Evolutionary conservation across 2,113 vertebrate genomes (phyloP).

Genomic region (Nipponia nippon): DNA sequence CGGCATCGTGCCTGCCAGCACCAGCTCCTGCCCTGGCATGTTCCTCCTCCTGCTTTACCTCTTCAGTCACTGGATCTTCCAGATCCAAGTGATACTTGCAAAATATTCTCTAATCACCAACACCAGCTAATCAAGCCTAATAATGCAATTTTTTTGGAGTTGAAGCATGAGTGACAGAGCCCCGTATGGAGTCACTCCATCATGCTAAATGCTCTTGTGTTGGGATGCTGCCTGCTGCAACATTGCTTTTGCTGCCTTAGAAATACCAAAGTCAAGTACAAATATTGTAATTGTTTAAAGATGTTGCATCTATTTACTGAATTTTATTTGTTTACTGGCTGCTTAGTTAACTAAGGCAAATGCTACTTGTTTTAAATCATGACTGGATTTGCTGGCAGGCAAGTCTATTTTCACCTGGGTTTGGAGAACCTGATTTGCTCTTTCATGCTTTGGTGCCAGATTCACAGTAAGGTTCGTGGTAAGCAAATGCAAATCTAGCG

Average conservation of each 20-base stretch:
- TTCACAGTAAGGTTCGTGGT: background rate
- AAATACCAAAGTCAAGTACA: background rate
- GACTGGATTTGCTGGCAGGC: background rate
- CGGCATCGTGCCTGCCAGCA: rapidly evolving
- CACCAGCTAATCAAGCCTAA: background rate
- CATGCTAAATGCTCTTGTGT: rapidly evolving
- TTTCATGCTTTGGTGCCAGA: background rate
- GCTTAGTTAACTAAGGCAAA: background rate
- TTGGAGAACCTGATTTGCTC: background rate
- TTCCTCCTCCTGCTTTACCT: background rate
- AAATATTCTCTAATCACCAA: background rate
- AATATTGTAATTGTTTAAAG: background rate
- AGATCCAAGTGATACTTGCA: background rate
- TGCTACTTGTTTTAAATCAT: background rate
- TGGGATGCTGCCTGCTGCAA: background rate
- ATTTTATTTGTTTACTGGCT: background rate
- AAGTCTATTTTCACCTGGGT: background rate
- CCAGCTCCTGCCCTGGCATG: background rate
- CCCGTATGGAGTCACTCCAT: background rate
- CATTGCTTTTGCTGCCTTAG: background rate
- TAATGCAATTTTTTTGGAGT: background rate
- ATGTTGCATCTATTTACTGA: background rate
- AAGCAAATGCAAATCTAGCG: background rate
- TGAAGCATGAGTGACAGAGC: background rate
- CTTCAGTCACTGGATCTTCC: background rate